Percentiles rank a stretch among this genome's conserved stretches.
These are phyloP conservation scores for Sebastes taczanowskii DNA, from an alignment of 2,797 vertebrate species.

Conservation along the genomic window DNA sequence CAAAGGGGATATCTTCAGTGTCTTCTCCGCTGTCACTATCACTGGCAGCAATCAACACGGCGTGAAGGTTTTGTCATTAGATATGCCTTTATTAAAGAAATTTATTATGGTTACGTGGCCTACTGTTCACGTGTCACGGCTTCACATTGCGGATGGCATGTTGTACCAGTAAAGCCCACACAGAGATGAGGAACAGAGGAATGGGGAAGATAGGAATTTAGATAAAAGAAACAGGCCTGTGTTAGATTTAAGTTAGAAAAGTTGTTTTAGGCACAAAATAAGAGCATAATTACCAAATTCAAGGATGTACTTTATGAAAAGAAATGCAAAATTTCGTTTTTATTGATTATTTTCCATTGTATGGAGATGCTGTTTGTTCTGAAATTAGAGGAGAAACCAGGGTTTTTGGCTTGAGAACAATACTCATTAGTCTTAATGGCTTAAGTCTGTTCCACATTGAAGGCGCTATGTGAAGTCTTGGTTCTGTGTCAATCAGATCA, in stretches of 20 bases:
- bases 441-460: not conserved
- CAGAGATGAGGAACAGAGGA: slow-evolving; percentile 2
- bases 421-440: accelerated
- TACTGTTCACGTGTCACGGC: slow-evolving; percentile 26
- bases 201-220: not conserved
- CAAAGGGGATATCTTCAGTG: slow-evolving; percentile 62
- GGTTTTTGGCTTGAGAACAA: not conserved
- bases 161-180: slow-evolving; percentile 8
- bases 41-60: slow-evolving; percentile 67
- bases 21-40: slow-evolving; percentile 61
- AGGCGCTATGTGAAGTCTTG: not conserved
- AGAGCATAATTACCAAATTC: not conserved
- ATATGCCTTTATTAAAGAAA: slow-evolving; percentile 75
- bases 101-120: slow-evolving; percentile 60
- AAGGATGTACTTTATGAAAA: not conserved
- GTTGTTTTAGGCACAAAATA: not conserved
- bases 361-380: not conserved
- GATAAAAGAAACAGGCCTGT: not conserved
- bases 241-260: not conserved
- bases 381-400: not conserved
- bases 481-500: not conserved
- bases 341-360: not conserved
- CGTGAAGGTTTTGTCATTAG: slow-evolving; percentile 69
- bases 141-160: slow-evolving; percentile 20
- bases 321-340: not conserved